Percentiles rank a stretch among this genome's conserved stretches.
Evolutionary conservation across 2,797 vertebrate genomes (phyloP).

Genomic region (Diplodus puntazzo): DNA sequence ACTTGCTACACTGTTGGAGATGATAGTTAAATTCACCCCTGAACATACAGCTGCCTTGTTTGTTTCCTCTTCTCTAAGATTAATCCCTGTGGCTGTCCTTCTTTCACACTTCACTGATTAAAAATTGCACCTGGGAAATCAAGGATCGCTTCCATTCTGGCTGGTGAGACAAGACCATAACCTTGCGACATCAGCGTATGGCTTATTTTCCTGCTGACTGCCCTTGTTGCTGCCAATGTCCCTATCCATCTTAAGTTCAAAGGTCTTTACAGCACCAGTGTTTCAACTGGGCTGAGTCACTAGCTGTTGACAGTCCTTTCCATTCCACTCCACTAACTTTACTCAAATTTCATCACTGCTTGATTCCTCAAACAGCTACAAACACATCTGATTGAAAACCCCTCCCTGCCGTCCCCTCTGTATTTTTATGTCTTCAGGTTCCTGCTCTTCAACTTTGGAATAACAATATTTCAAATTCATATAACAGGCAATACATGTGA

Average conservation of each 20-base stretch:
- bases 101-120: constrained; percentile 70
- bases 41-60: constrained; percentile 48
- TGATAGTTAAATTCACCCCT: constrained; percentile 53
- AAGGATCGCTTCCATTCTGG: constrained; percentile 51
- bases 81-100: constrained; percentile 61
- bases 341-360: constrained; percentile 74
- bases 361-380: constrained; percentile 59
- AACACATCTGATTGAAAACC: constrained; percentile 29
- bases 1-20: constrained; percentile 55
- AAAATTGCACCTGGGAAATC: constrained; percentile 75
- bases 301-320: constrained; percentile 63
- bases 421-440: constrained; percentile 28
- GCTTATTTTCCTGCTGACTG: constrained; percentile 53
- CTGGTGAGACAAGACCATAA: constrained; percentile 43
- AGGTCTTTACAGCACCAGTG: constrained; percentile 55
- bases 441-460: constrained; percentile 31
- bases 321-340: constrained; percentile 70
- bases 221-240: constrained; percentile 35
- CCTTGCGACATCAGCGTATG: constrained; percentile 39
- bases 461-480: constrained; percentile 2
- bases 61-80: constrained; percentile 57
- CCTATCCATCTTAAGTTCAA: constrained; percentile 65
- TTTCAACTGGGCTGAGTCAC: constrained; percentile 56
- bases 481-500: not conserved
- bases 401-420: not conserved